Evolutionary conservation across 2,113 vertebrate genomes (phyloP).

Genomic region (Proterorhinus semilunaris): DNA sequence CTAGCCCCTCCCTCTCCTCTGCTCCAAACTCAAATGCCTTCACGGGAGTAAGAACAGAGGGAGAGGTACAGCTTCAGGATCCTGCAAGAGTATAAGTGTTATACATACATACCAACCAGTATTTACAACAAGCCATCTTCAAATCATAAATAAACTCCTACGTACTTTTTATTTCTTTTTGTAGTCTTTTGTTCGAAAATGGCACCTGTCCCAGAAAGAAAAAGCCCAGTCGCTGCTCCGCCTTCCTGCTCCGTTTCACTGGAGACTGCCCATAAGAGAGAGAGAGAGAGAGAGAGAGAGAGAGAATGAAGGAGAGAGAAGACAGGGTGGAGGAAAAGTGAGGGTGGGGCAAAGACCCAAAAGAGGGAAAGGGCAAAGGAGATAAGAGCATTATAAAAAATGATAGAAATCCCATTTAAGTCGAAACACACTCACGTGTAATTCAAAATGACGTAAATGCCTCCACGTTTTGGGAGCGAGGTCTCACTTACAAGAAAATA

Average conservation of each 20-base stretch:
- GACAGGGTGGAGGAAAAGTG: conserved; percentile 32
- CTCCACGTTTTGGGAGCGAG: conserved; percentile 26
- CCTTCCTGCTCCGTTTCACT: conserved; percentile 79
- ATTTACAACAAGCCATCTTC: conserved; percentile 58
- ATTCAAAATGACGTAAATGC: conserved; percentile 9
- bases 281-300: too few species aligned
- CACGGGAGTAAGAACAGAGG: conserved; percentile 64
- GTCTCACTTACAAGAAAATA: conserved; percentile 22
- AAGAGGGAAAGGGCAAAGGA: conserved; percentile 53
- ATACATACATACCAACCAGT: conserved; percentile 46
- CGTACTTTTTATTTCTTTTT: conserved; percentile 80
- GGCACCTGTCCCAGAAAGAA: conserved; percentile 92
- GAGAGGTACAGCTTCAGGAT: conserved; percentile 51
- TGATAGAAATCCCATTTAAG: conserved; percentile 31
- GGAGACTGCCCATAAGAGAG: conserved; percentile 65
- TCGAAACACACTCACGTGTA: conserved; percentile 45
- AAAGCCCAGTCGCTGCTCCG: conserved; percentile 79
- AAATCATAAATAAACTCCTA: conserved; percentile 64
- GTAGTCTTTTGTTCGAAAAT: conserved; percentile 88
- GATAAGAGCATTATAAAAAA: conserved; percentile 54
- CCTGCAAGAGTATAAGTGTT: conserved; percentile 39
- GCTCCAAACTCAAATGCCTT: conserved; percentile 80
- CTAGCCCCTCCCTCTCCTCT: conserved; percentile 55
- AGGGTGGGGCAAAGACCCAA: conserved; percentile 63
- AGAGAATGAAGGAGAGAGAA: conserved; percentile 46